Evolutionary conservation across 2,113 vertebrate species (phyloP).

Genomic region (Xiphophorus maculatus): DNA sequence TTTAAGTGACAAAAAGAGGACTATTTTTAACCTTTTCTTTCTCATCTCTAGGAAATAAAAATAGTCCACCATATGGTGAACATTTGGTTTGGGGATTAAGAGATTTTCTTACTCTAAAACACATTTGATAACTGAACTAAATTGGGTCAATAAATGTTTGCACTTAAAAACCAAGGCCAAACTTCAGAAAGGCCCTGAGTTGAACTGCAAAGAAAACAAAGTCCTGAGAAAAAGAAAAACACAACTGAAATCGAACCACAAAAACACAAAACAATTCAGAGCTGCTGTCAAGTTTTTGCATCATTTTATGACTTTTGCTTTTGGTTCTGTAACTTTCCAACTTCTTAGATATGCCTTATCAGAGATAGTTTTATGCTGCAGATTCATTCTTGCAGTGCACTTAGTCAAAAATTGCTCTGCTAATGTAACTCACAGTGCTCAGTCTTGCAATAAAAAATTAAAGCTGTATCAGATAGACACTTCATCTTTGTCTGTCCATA

Average conservation of each 20-base stretch:
- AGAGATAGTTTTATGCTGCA: conserved; percentile 9
- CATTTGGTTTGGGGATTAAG: conserved; percentile 1
- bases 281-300: background rate
- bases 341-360: conserved; percentile 5
- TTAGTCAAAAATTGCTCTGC: background rate
- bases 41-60: background rate
- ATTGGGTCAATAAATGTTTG: conserved; percentile 14
- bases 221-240: background rate
- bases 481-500: conserved; percentile 47
- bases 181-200: background rate
- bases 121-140: background rate
- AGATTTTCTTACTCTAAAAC: background rate
- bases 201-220: background rate
- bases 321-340: conserved; percentile 24
- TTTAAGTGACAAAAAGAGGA: no score
- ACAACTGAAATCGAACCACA: conserved; percentile 6
- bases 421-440: conserved; percentile 21
- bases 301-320: conserved; percentile 8
- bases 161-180: conserved; percentile 3
- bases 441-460: conserved; percentile 23
- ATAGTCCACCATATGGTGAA: conserved; percentile 7
- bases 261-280: background rate
- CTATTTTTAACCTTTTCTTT: background rate
- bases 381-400: background rate
- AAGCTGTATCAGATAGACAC: conserved; percentile 20